Conservation (phyloP, 2,113 vertebrate species). For the Galemys pyrenaicus region DNA sequence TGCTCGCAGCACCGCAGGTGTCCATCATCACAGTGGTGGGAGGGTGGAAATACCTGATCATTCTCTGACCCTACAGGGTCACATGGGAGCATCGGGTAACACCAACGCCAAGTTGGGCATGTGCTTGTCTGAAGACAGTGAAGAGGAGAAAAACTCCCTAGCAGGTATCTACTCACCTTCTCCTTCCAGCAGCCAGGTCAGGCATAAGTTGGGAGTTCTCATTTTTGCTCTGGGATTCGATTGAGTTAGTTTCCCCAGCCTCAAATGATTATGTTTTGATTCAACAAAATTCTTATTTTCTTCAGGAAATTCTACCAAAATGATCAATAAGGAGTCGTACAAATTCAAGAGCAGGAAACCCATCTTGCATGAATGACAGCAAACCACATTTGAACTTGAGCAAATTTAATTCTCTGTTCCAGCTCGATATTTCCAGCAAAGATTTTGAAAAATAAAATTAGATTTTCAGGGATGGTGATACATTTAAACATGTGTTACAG, state of each 20-base stretch:
- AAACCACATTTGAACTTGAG: conserved; percentile 76
- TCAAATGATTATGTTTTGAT: background rate
- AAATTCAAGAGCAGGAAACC: conserved; percentile 38
- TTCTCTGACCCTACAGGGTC: too few relatives aligned
- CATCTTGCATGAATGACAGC: conserved; percentile 49
- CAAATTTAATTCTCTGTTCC: conserved; percentile 78
- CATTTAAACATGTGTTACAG: background rate
- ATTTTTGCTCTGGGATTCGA: background rate
- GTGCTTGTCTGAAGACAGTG: background rate
- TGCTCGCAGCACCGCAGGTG: too few relatives aligned
- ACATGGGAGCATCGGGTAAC: background rate
- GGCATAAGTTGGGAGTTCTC: background rate
- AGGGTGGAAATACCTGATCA: too few relatives aligned
- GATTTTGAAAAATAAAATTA: conserved; percentile 50
- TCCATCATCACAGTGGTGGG: too few relatives aligned
- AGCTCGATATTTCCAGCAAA: conserved; percentile 73
- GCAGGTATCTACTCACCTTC: background rate
- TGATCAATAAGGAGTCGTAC: background rate
- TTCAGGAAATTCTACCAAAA: background rate
- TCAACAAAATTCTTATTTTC: background rate
- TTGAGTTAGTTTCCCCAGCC: background rate
- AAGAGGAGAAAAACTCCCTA: background rate
- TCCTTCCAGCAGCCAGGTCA: too few relatives aligned
- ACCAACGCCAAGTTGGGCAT: background rate
- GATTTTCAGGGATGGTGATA: conserved; percentile 40